A percentile compares a stretch with the other conserved stretches of the same genome.
Evolutionary conservation across 2,113 vertebrate species (phyloP).

Genomic region (Aldabrachelys gigantea): DNA sequence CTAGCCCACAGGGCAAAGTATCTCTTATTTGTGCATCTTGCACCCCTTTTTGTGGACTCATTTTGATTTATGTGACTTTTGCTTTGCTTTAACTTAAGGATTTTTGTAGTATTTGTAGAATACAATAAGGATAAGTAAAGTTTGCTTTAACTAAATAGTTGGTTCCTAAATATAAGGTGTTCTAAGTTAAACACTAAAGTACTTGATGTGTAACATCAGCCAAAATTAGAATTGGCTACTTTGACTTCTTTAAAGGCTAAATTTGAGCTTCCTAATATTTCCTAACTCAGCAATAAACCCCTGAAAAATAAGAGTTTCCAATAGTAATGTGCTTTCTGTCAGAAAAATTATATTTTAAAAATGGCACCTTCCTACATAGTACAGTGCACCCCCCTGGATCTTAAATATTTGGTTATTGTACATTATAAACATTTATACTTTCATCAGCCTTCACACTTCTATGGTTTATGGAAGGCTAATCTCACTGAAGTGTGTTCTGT

Average conservation of each 20-base stretch:
- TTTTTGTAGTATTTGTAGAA: not conserved
- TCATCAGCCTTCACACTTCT: not conserved
- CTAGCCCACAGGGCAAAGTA: accelerated
- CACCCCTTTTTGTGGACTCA: accelerated
- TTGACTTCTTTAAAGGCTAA: not conserved
- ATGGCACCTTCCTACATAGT: not conserved
- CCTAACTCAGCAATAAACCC: not conserved
- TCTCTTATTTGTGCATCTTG: accelerated
- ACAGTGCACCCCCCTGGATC: not conserved
- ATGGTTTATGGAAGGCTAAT: not conserved
- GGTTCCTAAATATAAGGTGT: too few species aligned
- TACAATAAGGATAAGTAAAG: not conserved
- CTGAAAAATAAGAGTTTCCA: not conserved
- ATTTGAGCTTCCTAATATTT: accelerated
- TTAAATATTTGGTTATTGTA: not conserved
- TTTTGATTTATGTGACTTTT: not conserved
- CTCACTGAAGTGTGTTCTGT: not conserved
- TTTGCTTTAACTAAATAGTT: too few species aligned
- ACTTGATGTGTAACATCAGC: not conserved
- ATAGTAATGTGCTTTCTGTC: not conserved
- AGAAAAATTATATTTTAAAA: not conserved
- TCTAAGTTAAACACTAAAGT: accelerated
- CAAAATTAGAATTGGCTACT: not conserved
- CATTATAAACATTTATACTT: not conserved
- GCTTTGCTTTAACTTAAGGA: accelerated